Evolutionary conservation across 2,797 vertebrate species (phyloP).

Genomic region (Acanthornis magna): DNA sequence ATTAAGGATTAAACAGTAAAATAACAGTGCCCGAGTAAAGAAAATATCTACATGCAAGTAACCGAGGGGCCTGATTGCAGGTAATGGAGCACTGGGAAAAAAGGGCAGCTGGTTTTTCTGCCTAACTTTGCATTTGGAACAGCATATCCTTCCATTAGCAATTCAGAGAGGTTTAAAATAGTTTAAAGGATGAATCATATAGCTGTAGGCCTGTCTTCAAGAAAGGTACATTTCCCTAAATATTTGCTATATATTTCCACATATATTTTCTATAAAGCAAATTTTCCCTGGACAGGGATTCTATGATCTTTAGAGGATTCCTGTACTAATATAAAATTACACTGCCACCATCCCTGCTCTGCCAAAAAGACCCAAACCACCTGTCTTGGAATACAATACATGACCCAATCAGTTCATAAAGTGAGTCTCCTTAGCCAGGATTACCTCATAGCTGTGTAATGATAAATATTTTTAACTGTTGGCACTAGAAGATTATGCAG

Average conservation of each 20-base stretch:
- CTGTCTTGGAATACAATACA: not conserved
- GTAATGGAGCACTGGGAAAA: not conserved
- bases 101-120: not conserved
- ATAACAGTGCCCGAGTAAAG: not conserved
- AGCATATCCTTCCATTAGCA: not conserved
- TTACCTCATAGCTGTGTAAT: not conserved
- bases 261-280: not conserved
- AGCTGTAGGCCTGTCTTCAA: slow-evolving; percentile 7
- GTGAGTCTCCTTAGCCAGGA: not conserved
- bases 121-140: not conserved
- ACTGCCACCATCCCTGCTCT: not conserved
- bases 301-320: not conserved
- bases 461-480: not conserved
- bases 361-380: not conserved
- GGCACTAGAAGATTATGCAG: not conserved
- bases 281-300: not conserved
- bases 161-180: not conserved
- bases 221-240: not conserved
- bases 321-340: not conserved
- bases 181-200: not conserved
- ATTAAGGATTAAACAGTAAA: not conserved
- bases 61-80: fast-evolving
- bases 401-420: not conserved
- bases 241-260: not conserved
- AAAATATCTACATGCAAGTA: not conserved